A percentile compares a stretch with the other conserved stretches of the same genome.
Evolutionary conservation across 1,140 invertebrate genomes (phyloP).

Genomic region (Coboldia fuscipes): DNA sequence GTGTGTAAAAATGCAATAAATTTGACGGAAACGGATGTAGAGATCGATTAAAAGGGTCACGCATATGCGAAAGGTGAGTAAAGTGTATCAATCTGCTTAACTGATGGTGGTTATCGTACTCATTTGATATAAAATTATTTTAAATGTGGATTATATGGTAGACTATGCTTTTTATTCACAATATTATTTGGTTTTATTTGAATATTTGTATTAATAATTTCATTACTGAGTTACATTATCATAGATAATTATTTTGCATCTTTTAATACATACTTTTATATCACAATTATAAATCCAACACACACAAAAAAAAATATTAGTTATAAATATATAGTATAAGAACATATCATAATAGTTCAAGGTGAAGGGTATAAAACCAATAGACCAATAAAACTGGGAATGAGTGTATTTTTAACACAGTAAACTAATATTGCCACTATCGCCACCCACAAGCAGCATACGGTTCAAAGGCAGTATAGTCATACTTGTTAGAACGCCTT

Average conservation of each 20-base stretch:
- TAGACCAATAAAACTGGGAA: background rate
- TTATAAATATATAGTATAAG: background rate
- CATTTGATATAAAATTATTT: too few species aligned
- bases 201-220: too few species aligned
- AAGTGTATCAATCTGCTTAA: too few species aligned
- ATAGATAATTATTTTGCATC: background rate
- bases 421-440: constrained; percentile 69
- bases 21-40: too few species aligned
- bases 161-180: too few species aligned
- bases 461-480: constrained; percentile 72
- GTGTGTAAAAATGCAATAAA: too few species aligned
- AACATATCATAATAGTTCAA: background rate
- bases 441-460: constrained; percentile 67
- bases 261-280: background rate
- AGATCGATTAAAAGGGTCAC: too few species aligned
- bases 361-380: background rate
- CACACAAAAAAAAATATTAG: background rate
- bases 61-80: too few species aligned
- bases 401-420: constrained; percentile 39
- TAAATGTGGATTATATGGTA: too few species aligned
- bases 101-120: background rate
- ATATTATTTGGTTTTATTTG: too few species aligned
- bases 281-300: background rate
- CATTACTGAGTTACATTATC: too few species aligned
- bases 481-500: constrained; percentile 76